Evolutionary conservation across 1,140 invertebrate species (phyloP), one percentile per base, ranked within the genome.

Genomic region (Penaeus indicus): DNA sequence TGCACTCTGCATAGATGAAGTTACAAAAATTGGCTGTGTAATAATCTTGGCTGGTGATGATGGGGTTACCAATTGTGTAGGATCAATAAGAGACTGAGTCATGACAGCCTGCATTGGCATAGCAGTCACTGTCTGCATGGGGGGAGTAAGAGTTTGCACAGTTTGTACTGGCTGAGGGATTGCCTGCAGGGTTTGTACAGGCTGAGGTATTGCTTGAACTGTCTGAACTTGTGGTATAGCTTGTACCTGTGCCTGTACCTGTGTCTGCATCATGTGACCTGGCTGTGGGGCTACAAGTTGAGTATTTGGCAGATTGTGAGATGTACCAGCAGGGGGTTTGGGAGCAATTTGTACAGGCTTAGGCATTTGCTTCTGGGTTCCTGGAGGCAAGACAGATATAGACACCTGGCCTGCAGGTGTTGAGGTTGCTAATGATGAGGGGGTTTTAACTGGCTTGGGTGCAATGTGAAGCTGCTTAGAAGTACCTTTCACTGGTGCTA

Each of bases 311-410:
- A 84, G 89, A 83, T 62, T 79, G 67, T 87, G 86, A 32, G 78
- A 72, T 63, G 80, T 83, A 64, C 77, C 21, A n/a, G 86, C 69
- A 62, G 89, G 80, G 19, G 89, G 88, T 77, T 91, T 91, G 25
- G 90, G 90, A 60, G 90, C 90, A 64, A 91, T 91, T 89, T 91
- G 90, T 85, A 91, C 85, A 67, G 90, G 90, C 69, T 91, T 91
- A 72, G 88, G 83, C 47, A 67, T 32, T 22, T 77, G 63, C 54
- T 91, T 91, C 42, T 78, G 67, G 54, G 75, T 75, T 27, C 88
- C 88, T 22, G 60, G 78, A n/a, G 83, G 88, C 27, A 89, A 69
- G 16, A 89, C 78, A 61, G 88, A 81, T 63, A 78, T 67, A 54
- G 77, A 85, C 63, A 86, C 64, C 67, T 86, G 88, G 60, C 63